Base-by-base conservation (phyloP, 1,140 invertebrate species). In the Neelides sp. region DNA sequence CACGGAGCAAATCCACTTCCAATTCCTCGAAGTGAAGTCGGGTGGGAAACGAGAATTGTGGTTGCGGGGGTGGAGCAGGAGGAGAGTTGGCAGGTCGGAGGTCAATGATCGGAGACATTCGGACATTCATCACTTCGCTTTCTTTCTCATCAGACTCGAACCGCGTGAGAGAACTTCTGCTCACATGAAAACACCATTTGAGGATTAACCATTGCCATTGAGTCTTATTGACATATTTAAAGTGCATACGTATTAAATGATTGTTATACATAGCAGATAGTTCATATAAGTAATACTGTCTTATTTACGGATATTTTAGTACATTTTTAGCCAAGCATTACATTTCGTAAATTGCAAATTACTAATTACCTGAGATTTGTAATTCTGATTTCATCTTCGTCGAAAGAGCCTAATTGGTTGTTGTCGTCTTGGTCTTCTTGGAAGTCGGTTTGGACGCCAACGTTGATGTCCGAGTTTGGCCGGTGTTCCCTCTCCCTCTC, bases 361-460 rank as follows among this genome's bases (percentile, higher is more conserved):
- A 7, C 15, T 17, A 28, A n/a, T 3, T 34, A 60, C 58, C 46
- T 57, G 27, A 51, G n/a, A 24, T 58, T 54, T 15, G 51, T 48
- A 54, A 57, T 48, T 51, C 58, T 48, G 24, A 44, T 37, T 3
- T 35, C 46, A 2, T 52, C 52, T 20, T 54, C 54, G 26, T 54
- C 49, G 36, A 50, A 53, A 51, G 54, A 54, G 26, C 41, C 50
- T 15, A 27, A 15, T 1, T 37, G 15, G 4, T 24, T 32, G 26
- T 44, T 41, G n/a, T 52, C 45, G 36, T 40, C 52, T n/a, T 60
- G 55, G 12, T 61, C 55, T 7, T 49, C 58, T 17, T 44, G 49
- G 10, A 61, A 28, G 37, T 61, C 59, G 13, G 59, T 61, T 49
- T 61, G 59, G 43, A 57, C 45, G 1, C 48, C 59, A 19, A 61